Evolutionary conservation across 2,113 vertebrate genomes (phyloP).

Genomic region (Mesocricetus auratus): DNA sequence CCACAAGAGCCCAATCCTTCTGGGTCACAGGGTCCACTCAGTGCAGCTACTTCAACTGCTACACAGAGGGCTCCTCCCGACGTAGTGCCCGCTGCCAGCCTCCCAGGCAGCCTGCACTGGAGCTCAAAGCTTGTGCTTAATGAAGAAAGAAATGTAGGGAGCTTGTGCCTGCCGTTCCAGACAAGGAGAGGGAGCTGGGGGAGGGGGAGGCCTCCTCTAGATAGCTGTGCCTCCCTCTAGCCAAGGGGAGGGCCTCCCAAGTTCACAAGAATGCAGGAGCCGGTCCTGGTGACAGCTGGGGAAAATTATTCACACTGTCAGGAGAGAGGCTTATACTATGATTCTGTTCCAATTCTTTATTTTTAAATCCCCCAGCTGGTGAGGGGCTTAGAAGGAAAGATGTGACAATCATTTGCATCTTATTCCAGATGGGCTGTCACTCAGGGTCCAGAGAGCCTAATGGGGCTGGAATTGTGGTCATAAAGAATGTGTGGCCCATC

Average conservation of each 20-base stretch:
- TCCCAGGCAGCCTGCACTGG: neutral
- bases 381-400: slow-evolving; percentile 71
- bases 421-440: slow-evolving; percentile 65
- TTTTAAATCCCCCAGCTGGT: slow-evolving; percentile 79
- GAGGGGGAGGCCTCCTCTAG: neutral
- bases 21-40: neutral
- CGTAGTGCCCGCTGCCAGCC: neutral
- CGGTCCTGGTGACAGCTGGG: slow-evolving; percentile 65
- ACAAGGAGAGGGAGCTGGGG: neutral
- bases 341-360: slow-evolving; percentile 71
- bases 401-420: slow-evolving; percentile 66
- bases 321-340: slow-evolving; percentile 37
- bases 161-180: neutral
- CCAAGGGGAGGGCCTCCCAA: neutral
- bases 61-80: neutral
- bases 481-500: neutral
- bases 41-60: neutral
- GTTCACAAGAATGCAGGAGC: neutral
- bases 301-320: slow-evolving; percentile 66
- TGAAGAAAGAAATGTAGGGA: neutral
- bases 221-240: slow-evolving; percentile 1
- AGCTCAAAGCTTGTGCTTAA: neutral
- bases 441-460: slow-evolving; percentile 43
- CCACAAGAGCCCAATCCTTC: neutral
- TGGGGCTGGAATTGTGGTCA: slow-evolving; percentile 14